Evolutionary conservation across 2,797 vertebrate species (phyloP).

Genomic region (Austrolebias charrua): DNA sequence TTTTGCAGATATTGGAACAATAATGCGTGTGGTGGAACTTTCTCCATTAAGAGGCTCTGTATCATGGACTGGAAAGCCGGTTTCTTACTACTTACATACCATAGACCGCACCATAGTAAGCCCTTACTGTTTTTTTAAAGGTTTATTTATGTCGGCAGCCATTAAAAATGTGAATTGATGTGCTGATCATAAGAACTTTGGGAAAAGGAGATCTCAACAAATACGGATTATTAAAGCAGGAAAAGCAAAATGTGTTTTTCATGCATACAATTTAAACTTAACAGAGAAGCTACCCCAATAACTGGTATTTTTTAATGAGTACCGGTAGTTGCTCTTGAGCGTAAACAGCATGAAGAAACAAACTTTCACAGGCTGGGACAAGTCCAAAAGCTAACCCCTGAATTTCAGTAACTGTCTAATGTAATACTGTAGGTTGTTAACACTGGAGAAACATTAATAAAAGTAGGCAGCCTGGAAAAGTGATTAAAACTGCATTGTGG

Average conservation of each 20-base stretch:
- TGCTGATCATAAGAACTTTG: conserved; percentile 3
- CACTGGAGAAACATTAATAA: neutral
- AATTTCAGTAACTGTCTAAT: conserved; percentile 17
- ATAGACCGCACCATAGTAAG: conserved; percentile 99
- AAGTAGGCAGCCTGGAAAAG: conserved; percentile 7
- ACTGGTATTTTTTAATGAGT: conserved; percentile 38
- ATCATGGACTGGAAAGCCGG: conserved; percentile 98
- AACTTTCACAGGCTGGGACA: conserved; percentile 5
- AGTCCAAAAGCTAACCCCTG: conserved; percentile 11
- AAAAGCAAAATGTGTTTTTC: neutral
- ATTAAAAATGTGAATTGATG: neutral
- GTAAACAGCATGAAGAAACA: conserved; percentile 17
- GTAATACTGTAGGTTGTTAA: conserved; percentile 21
- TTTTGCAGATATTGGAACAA: conserved; percentile 95
- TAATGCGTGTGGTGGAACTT: conserved; percentile 98
- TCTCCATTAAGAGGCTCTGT: conserved; percentile 97
- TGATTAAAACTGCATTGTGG: neutral
- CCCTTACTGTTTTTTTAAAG: conserved; percentile 19
- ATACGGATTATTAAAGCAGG: neutral
- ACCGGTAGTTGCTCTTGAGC: conserved; percentile 22
- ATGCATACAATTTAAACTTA: conserved; percentile 16
- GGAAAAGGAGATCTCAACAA: conserved; percentile 5
- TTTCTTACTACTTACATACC: conserved; percentile 99
- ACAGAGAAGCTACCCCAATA: conserved; percentile 15
- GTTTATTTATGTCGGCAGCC: neutral